Percentiles rank a stretch among this genome's conserved stretches.
phyloP scores from a whole-genome alignment of 2,113 vertebrate genomes.

The Pituophis catenifer region DNA sequence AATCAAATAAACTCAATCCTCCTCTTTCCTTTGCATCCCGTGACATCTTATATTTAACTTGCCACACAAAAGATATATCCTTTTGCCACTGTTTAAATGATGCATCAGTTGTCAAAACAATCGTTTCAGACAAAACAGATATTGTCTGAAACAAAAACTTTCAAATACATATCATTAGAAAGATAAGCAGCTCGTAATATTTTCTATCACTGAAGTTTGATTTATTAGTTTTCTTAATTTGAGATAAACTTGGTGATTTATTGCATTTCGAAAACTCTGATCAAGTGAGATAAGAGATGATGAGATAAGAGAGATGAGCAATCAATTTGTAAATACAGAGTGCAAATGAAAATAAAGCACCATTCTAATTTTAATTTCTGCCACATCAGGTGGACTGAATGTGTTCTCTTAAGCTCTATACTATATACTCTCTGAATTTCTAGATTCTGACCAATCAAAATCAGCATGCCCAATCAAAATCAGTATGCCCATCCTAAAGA shows the following conservation, averaged over 20 bases:
- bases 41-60: neutral
- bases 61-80: neutral
- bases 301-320: neutral
- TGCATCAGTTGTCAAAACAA: neutral
- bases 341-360: neutral
- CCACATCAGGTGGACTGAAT: neutral
- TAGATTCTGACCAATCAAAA: neutral
- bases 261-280: neutral
- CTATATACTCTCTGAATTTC: neutral
- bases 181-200: neutral
- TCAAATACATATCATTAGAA: neutral
- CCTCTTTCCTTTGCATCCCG: neutral
- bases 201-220: neutral
- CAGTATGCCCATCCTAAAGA: neutral
- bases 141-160: neutral
- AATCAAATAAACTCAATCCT: neutral
- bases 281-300: neutral
- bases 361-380: neutral
- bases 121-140: neutral
- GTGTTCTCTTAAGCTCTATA: neutral
- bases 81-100: neutral
- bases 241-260: neutral
- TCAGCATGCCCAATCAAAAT: neutral
- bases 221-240: neutral
- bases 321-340: neutral